A percentile compares a stretch with the other conserved stretches of the same genome.
phyloP scores from a whole-genome alignment of 37 sponge, comb jelly and placozoan species.

The Corticium candelabrum region DNA sequence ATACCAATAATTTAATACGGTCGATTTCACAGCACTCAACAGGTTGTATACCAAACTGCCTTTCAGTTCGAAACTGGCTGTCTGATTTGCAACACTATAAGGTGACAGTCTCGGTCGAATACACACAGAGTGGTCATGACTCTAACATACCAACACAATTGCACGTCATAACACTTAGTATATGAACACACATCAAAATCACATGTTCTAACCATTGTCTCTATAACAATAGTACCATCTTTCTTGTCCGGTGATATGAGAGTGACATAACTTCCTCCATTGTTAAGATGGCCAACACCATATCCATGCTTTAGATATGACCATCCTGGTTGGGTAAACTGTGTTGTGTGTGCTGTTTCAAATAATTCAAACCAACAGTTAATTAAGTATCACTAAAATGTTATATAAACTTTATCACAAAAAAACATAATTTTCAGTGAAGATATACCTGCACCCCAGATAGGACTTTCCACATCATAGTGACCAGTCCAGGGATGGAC shows the following conservation, averaged over 20 bases:
- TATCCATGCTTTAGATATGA: conserved; percentile 39
- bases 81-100: conserved; percentile 28
- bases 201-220: conserved; percentile 30
- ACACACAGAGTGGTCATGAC: conserved; percentile 52
- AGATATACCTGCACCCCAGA: neutral
- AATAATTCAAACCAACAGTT: conserved; percentile 48
- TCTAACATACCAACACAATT: conserved; percentile 18
- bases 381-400: no score
- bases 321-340: conserved; percentile 55
- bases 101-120: conserved; percentile 47
- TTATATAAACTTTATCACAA: no score
- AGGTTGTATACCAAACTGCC: conserved; percentile 41
- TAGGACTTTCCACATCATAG: conserved; percentile 27
- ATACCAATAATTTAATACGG: neutral
- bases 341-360: conserved; percentile 63
- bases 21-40: neutral
- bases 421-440: no score
- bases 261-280: conserved; percentile 61
- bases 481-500: conserved; percentile 76
- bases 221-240: conserved; percentile 61
- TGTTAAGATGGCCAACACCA: conserved; percentile 43
- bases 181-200: no score
- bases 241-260: conserved; percentile 24
- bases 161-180: neutral
- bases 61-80: conserved; percentile 38